Base-by-base conservation (phyloP, 2,113 vertebrate species). In the Scophthalmus maximus region DNA sequence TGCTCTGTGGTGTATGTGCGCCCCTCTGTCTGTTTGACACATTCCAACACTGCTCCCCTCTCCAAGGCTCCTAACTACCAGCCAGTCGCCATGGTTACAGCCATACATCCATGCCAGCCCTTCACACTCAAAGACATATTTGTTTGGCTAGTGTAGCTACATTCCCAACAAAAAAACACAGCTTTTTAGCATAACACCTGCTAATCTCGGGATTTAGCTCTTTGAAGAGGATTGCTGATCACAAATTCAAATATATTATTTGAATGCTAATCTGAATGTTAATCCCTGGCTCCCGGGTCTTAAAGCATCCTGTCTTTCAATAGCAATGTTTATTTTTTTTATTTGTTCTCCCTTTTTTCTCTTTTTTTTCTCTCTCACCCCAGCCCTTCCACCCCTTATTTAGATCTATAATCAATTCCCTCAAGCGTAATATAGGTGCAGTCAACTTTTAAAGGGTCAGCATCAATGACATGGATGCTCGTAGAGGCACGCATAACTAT, bases 81-180 rank as follows among this genome's bases (percentile, higher is more conserved):
- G 91, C 81, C 79, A 59, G 96, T 98, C 93, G 90, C 95, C 92
- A 96, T 95, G 93, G 95, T 87, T 87, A 96, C 91, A 84, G 89
- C 89, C 92, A 94, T 95, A 94, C 94, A 95, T 95, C 95, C 94
- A 92, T 91, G 91, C 92, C 91, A 94, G 92, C 92, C 84, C 93
- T 95, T 94, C 95, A 94, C 94, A 94, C 93, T 95, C 90, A 93
- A 92, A 95, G 94, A 95, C 95, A 95, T 97, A 95, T 99, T 97
- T 97, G 95, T 97, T 96, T 98, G 96, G 92, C 94, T 93, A 92
- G 79, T 52, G 94, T 96, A 96, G 94, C 94, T 94, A 94, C 89
- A 92, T 93, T 80, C 88, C 85, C 76, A 85, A 95, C 94, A 94
- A 93, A 95, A 94, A 57, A 84, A 76, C 80, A 84, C 83, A 93